Evolutionary conservation across 2,113 vertebrate genomes (phyloP).

Genomic region (Entosphenus tridentatus): DNA sequence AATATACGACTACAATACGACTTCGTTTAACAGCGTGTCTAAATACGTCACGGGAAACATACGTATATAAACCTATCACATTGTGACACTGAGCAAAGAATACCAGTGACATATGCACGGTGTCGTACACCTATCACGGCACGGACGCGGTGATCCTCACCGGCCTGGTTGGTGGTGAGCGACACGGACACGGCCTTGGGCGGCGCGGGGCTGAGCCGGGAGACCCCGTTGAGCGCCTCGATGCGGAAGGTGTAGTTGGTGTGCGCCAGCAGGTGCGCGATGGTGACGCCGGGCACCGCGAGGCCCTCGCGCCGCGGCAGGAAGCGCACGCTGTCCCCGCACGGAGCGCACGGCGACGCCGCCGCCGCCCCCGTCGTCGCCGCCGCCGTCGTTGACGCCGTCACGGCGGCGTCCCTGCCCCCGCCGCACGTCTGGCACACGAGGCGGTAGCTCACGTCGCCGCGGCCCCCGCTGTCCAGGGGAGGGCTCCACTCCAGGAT

Average conservation of each 20-base stretch:
- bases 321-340: constrained; percentile 33
- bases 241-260: constrained; percentile 42
- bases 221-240: constrained; percentile 37
- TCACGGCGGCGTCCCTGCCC: constrained; percentile 12
- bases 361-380: constrained; percentile 31
- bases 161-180: constrained; percentile 40
- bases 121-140: too few species aligned
- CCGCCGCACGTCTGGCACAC: constrained; percentile 31
- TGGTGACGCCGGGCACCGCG: constrained; percentile 19
- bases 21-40: too few species aligned
- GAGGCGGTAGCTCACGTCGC: constrained; percentile 34
- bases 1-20: too few species aligned
- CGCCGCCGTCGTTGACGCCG: constrained; percentile 19
- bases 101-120: too few species aligned
- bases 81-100: too few species aligned
- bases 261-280: constrained; percentile 35
- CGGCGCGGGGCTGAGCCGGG: constrained; percentile 24
- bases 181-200: constrained; percentile 27
- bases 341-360: constrained; percentile 23
- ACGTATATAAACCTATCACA: too few species aligned
- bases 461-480: constrained; percentile 28
- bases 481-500: constrained; percentile 39
- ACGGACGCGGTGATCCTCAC: constrained; percentile 15
- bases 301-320: constrained; percentile 37
- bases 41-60: too few species aligned